phyloP scores from a whole-genome alignment of 2,113 vertebrate species.

The Gallinago media region DNA sequence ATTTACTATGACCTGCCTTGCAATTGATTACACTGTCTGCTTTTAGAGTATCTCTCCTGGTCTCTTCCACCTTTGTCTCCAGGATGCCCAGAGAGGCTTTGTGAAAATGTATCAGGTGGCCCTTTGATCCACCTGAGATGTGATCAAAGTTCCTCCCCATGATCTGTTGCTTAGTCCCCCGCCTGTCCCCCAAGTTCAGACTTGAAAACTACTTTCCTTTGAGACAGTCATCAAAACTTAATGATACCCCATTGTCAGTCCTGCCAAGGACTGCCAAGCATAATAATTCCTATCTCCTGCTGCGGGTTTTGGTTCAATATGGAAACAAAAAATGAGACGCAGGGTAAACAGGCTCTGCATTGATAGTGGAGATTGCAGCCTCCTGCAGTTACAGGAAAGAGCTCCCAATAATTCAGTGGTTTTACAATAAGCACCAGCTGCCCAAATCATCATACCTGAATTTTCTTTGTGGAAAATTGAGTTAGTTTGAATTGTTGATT shows the following conservation, averaged over 20 bases:
- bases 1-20: background rate
- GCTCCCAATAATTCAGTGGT: background rate
- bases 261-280: background rate
- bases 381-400: background rate
- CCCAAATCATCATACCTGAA: background rate
- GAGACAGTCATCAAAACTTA: conserved; percentile 18
- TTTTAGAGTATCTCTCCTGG: background rate
- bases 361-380: background rate
- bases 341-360: background rate
- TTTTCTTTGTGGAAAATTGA: background rate
- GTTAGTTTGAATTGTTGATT: background rate
- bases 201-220: conserved; percentile 28
- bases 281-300: conserved; percentile 42
- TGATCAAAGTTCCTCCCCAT: background rate
- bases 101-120: background rate
- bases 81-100: background rate
- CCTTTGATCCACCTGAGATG: conserved; percentile 55
- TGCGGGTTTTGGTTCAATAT: background rate
- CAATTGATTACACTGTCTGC: background rate
- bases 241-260: conserved; percentile 14
- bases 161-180: background rate
- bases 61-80: background rate
- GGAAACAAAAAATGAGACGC: background rate
- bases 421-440: background rate
- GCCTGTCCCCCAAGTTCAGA: background rate